Evolutionary conservation across 2,888 invertebrate species (phyloP), one percentile per base, ranked within the genome.

Genomic region (Drosophila helvetica): DNA sequence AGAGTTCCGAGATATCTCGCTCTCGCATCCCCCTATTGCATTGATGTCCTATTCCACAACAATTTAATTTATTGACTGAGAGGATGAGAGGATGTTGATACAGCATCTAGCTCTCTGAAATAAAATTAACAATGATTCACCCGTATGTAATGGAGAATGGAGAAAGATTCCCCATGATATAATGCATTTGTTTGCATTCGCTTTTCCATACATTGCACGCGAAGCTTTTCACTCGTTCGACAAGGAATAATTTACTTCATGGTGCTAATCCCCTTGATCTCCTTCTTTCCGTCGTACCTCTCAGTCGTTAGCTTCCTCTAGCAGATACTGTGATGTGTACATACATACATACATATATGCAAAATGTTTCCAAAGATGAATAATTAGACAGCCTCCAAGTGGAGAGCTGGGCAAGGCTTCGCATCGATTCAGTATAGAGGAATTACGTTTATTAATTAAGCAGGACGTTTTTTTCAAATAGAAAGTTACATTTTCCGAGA

Each of bases 1-100:
- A 9, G 95, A 95, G 80, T 95, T 96, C 81, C 93, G 93, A 51
- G 93, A 93, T 76, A 92, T 95, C 8, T 91, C 93, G 50, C 89
- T 94, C 57, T 92, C 92, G 51, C 93, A 93, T 89, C 94, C 94
- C 12, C 90, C 85, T 65, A 74, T 92, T 18, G 80, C 86, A 4
- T 73, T 92, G 22, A 74, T 90, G 38, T 89, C 92, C 2, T 88
- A 89, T 70, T 78, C 90, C 8, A 76, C 88, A 62, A 89, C 86
- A 53, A 77, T 91, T 52, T 90, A 90, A 30, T 7, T 17, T 43
- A 27, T 17, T 30, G 27, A 30, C 12, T 67, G 38, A 18, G 18
- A 3, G 19, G 38, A 47, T 22, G 6, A 38, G 15, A 6, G 15
- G 38, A 15, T 15, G 15, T 38, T 38, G 38, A 38, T 5, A 6